Conservation (phyloP, 2,113 vertebrate genomes). For the Tragelaphus scriptus region DNA sequence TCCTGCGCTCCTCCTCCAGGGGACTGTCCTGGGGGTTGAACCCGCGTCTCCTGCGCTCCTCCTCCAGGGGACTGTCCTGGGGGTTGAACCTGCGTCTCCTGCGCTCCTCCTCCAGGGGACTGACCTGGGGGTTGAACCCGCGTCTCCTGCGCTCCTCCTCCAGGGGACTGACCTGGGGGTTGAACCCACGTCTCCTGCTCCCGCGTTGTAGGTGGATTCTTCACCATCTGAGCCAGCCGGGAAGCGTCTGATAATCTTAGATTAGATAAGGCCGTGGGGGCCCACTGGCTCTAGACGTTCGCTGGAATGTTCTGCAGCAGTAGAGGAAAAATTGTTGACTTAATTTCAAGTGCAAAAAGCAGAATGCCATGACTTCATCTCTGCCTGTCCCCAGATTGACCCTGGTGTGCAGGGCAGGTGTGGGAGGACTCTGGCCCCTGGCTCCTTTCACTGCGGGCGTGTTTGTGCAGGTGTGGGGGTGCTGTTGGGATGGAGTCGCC, state of each 20-base stretch:
- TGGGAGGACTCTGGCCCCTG: background rate
- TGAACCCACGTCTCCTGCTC: background rate
- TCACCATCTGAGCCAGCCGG: background rate
- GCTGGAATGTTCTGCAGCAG: background rate
- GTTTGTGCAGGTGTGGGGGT: background rate
- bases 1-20: background rate
- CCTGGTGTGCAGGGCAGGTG: background rate
- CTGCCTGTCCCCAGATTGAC: background rate
- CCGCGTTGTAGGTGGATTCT: background rate
- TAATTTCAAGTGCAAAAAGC: background rate
- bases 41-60: background rate
- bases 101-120: background rate
- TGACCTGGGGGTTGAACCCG: background rate
- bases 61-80: background rate
- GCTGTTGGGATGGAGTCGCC: fast-evolving
- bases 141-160: background rate
- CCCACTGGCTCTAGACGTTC: fast-evolving
- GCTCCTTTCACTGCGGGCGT: too few species aligned
- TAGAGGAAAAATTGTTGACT: background rate
- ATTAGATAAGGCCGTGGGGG: fast-evolving
- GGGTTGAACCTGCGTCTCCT: fast-evolving
- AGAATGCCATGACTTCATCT: background rate
- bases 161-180: background rate
- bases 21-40: background rate
- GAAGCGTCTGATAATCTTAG: background rate